Conservation (phyloP, 35 echinoderm and acorn worm species). For the Strongylocentrotus purpuratus region DNA sequence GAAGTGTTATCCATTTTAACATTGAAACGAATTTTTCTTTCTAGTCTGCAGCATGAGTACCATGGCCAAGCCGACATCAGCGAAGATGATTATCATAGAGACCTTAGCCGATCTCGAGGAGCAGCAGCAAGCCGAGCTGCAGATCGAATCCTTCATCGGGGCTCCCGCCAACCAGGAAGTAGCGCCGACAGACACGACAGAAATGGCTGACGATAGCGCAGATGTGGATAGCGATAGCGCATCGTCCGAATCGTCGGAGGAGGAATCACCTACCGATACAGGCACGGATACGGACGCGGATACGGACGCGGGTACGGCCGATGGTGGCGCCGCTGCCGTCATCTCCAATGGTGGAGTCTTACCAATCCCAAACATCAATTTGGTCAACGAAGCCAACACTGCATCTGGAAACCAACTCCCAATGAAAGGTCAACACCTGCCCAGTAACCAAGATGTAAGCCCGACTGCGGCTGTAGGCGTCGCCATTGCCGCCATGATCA, state of each 20-base stretch:
- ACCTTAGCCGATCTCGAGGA: background rate
- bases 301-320: background rate
- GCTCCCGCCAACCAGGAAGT: background rate
- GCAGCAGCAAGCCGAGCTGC: background rate
- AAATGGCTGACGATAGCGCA: no score
- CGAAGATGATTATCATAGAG: background rate
- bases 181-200: background rate
- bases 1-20: no score
- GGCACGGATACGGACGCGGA: background rate
- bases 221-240: background rate
- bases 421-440: background rate
- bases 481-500: background rate
- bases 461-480: background rate
- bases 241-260: background rate
- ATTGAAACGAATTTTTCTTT: background rate
- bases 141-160: background rate
- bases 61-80: background rate
- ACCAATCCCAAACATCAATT: background rate
- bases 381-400: background rate
- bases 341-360: background rate
- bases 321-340: background rate
- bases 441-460: background rate
- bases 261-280: background rate
- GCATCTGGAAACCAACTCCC: background rate
- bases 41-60: background rate